A percentile compares a stretch with the other conserved stretches of the same genome.
Conservation (phyloP, 1,140 invertebrate species). For the Orius insidiosus region DNA sequence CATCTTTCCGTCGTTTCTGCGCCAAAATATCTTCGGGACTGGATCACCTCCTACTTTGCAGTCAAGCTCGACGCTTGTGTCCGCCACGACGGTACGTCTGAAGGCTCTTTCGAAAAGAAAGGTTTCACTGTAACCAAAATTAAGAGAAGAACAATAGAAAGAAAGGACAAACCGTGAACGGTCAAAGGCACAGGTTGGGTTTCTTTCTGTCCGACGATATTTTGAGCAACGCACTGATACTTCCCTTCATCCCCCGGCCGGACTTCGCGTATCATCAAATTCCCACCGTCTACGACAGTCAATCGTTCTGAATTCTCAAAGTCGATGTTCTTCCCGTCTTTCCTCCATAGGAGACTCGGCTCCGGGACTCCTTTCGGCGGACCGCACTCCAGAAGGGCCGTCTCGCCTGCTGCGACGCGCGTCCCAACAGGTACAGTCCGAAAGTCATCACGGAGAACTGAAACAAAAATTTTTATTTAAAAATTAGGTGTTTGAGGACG, state of each 20-base stretch:
- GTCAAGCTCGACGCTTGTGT: constrained; percentile 66
- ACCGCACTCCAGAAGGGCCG: constrained; percentile 74
- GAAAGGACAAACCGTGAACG: constrained; percentile 43
- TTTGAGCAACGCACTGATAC: constrained; percentile 72
- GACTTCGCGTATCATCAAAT: constrained; percentile 68
- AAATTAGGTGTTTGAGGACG: too few relatives aligned
- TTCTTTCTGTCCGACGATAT: constrained; percentile 64
- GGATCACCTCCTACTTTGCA: constrained; percentile 83
- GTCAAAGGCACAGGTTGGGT: constrained; percentile 53
- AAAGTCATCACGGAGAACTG: constrained; percentile 89
- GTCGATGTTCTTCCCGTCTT: constrained; percentile 54
- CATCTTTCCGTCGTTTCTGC: constrained; percentile 69
- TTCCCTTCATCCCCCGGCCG: constrained; percentile 63
- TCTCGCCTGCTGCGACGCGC: constrained; percentile 75
- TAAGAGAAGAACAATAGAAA: neutral
- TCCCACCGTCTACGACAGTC: constrained; percentile 60
- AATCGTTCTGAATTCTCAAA: constrained; percentile 32
- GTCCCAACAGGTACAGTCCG: constrained; percentile 69
- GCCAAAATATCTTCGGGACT: constrained; percentile 74
- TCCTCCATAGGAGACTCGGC: constrained; percentile 75
- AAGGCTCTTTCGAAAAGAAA: constrained; percentile 65
- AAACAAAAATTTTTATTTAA: constrained; percentile 25
- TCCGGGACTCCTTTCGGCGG: constrained; percentile 84
- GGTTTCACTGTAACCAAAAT: constrained; percentile 57
- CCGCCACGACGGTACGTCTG: constrained; percentile 66